A percentile compares a stretch with the other conserved stretches of the same genome.
Evolutionary conservation across 2,888 invertebrate species (phyloP).

Genomic region (Lordiphosa andalusiaca): DNA sequence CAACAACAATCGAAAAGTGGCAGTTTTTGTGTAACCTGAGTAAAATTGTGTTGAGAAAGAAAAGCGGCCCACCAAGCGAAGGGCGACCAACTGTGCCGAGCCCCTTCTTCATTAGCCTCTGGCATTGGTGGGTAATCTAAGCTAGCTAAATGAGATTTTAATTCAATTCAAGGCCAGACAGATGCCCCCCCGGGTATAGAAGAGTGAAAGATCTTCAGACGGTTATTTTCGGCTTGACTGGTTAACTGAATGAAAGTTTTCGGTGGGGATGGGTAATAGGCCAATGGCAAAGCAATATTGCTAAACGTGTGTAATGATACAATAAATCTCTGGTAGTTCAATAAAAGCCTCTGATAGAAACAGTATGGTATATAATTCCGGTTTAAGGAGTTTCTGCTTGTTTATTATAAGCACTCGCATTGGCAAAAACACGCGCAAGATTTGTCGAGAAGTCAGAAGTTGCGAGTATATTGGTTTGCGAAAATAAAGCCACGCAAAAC

Average conservation of each 20-base stretch:
- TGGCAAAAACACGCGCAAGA: too few relatives aligned
- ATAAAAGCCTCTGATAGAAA: too few relatives aligned
- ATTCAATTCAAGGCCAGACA: slow-evolving; percentile 71
- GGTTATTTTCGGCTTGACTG: slow-evolving; percentile 32
- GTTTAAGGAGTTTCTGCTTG: too few relatives aligned
- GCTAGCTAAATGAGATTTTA: slow-evolving; percentile 71
- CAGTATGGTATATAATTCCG: too few relatives aligned
- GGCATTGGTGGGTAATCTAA: slow-evolving; percentile 27
- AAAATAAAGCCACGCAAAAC: too few relatives aligned
- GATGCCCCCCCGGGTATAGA: slow-evolving; percentile 18
- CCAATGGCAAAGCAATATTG: slow-evolving; percentile 1
- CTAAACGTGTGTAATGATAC: too few relatives aligned
- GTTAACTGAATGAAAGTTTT: slow-evolving; percentile 23
- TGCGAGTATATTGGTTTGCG: too few relatives aligned
- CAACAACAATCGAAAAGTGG: slow-evolving; percentile 36
- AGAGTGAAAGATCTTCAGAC: slow-evolving; percentile 6
- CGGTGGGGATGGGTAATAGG: slow-evolving; percentile 28
- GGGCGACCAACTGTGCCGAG: slow-evolving; percentile 10
- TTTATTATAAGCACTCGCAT: too few relatives aligned
- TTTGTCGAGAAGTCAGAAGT: too few relatives aligned
- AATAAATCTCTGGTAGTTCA: too few relatives aligned
- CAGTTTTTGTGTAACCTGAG: slow-evolving; percentile 25
- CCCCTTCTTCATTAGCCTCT: slow-evolving; percentile 37
- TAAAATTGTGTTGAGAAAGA: background rate
- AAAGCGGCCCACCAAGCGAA: background rate